phyloP scores from a whole-genome alignment of 2,888 invertebrate species.

The Mythimna impura region DNA sequence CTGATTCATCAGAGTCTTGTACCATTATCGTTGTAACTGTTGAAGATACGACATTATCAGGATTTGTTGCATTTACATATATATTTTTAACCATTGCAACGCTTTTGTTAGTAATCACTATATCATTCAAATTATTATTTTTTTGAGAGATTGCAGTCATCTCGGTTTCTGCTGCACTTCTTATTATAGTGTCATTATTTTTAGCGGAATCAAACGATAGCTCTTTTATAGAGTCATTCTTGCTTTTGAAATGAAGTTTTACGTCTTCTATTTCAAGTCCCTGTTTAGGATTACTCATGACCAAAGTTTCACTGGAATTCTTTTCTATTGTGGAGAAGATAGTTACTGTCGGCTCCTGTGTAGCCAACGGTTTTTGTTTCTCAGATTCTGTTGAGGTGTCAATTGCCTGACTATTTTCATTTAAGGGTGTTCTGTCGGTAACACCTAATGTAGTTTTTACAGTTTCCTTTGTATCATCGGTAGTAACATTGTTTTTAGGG shows the following conservation, averaged over 20 bases:
- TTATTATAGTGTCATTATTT: slow-evolving; percentile 1
- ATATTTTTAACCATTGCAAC: slow-evolving; percentile 1
- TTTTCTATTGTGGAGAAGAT: background rate
- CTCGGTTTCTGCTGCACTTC: background rate
- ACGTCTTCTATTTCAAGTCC: background rate
- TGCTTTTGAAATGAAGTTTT: background rate
- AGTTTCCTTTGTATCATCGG: background rate
- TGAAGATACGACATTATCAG: background rate
- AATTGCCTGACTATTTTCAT: background rate
- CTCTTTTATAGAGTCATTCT: background rate
- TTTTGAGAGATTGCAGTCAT: background rate
- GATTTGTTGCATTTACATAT: background rate
- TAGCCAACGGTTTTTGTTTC: background rate
- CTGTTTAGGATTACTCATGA: background rate
- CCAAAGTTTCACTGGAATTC: background rate
- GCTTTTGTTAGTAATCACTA: background rate
- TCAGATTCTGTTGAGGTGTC: background rate
- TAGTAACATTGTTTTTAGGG: background rate
- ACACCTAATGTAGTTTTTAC: background rate
- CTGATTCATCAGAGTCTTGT: background rate
- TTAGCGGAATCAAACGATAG: background rate
- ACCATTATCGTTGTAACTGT: background rate
- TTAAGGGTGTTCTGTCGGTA: background rate
- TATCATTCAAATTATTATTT: background rate
- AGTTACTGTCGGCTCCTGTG: background rate